Evolutionary conservation across 2,888 invertebrate genomes (phyloP).

Genomic region (Mythimna lalbum): DNA sequence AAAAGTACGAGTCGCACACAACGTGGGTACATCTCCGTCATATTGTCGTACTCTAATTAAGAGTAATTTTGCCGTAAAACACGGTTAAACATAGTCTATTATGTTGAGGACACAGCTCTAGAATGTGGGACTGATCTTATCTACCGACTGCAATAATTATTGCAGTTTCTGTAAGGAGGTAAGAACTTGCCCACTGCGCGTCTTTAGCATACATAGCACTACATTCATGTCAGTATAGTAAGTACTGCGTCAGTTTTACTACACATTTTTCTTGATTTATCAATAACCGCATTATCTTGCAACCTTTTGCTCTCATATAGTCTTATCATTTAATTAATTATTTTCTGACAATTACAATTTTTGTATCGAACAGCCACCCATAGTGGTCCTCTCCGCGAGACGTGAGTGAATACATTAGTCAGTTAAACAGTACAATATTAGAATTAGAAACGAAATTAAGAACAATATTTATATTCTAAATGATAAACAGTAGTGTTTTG

Average conservation of each 20-base stretch:
- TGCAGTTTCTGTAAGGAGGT: conserved; percentile 42
- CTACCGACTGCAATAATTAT: conserved; percentile 61
- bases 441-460: conserved; percentile 34
- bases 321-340: conserved; percentile 76
- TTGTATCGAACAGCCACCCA: conserved; percentile 62
- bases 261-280: conserved; percentile 64
- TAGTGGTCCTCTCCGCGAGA: conserved; percentile 52
- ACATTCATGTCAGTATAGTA: conserved; percentile 47
- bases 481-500: conserved; percentile 43
- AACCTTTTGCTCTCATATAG: conserved; percentile 71
- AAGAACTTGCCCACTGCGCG: conserved; percentile 33
- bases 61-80: conserved; percentile 48
- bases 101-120: conserved; percentile 55
- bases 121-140: conserved; percentile 65
- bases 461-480: conserved; percentile 47
- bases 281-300: conserved; percentile 64
- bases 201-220: conserved; percentile 47
- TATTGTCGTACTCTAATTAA: conserved; percentile 24
- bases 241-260: conserved; percentile 43
- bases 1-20: conserved; percentile 39
- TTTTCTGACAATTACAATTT: conserved; percentile 66
- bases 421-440: conserved; percentile 34
- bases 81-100: conserved; percentile 58
- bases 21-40: conserved; percentile 30
- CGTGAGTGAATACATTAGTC: conserved; percentile 33